Evolutionary conservation across 2,888 invertebrate genomes (phyloP).

Genomic region (Drosophila recens): DNA sequence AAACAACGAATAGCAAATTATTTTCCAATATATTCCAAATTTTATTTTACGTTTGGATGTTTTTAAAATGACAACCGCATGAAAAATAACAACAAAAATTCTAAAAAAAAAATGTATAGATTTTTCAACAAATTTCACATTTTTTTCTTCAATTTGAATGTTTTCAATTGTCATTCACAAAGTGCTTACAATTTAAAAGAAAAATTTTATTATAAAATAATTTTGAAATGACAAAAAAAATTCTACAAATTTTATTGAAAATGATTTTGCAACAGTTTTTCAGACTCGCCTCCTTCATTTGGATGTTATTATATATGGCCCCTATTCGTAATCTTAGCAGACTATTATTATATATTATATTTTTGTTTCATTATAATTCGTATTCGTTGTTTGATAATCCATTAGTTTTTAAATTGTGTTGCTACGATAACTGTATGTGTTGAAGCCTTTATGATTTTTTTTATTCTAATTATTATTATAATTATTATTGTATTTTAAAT

Average conservation of each 20-base stretch:
- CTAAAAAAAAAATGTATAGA: too few species aligned
- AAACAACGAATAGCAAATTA: background rate
- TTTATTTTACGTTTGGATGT: background rate
- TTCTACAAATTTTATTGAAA: background rate
- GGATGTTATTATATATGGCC: conserved; percentile 9
- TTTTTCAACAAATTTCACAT: too few species aligned
- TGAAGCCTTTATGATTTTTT: conserved; percentile 7
- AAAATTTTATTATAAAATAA: too few species aligned
- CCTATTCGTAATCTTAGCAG: conserved; percentile 14
- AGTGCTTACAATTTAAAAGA: too few species aligned
- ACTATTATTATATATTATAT: conserved; percentile 15
- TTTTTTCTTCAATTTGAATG: too few species aligned
- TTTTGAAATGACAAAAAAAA: background rate
- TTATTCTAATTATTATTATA: conserved; percentile 3
- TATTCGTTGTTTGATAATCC: conserved; percentile 21
- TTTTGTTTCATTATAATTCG: conserved; percentile 19
- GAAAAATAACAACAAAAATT: background rate
- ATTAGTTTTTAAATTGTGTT: conserved; percentile 25
- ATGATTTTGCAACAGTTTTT: background rate
- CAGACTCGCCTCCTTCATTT: background rate
- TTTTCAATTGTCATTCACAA: too few species aligned
- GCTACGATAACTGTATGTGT: conserved; percentile 23
- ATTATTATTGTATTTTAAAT: conserved; percentile 26
- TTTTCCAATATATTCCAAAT: background rate
- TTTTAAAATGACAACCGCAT: background rate